Percentiles rank a stretch among this genome's conserved stretches.
These are phyloP conservation scores for Holocentrus rufus DNA, from an alignment of 2,797 vertebrate species.

Conservation along the genomic window DNA sequence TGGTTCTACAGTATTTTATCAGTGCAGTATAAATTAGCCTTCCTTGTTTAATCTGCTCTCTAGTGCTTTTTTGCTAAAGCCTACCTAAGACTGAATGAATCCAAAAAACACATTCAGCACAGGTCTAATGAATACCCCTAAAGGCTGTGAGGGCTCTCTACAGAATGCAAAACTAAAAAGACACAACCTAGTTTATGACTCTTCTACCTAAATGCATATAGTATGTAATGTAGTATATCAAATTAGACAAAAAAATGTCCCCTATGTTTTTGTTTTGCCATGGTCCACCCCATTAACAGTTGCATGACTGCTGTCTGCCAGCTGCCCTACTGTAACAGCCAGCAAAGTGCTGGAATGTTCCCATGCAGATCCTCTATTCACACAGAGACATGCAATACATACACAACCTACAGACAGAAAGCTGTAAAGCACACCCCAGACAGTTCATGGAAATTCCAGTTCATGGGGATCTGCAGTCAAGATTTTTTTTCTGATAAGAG, in stretches of 20 bases:
- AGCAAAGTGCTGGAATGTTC: constrained; percentile 74
- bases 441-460: background rate
- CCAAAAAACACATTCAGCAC: too few species aligned
- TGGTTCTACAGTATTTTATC: background rate
- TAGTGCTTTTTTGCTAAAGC: background rate
- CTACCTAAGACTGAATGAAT: too few species aligned
- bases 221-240: constrained; percentile 32
- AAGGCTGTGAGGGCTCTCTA: background rate
- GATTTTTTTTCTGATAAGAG: background rate
- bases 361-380: constrained; percentile 71
- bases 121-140: background rate
- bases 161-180: background rate
- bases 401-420: constrained; percentile 6
- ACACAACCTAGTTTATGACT: background rate
- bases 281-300: constrained; percentile 59
- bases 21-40: too few species aligned
- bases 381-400: constrained; percentile 29
- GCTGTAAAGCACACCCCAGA: constrained; percentile 1
- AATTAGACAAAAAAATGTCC: constrained; percentile 42
- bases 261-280: constrained; percentile 61
- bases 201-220: constrained; percentile 15
- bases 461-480: constrained; percentile 3
- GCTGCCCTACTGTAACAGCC: constrained; percentile 71
- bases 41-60: background rate
- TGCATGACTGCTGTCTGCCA: constrained; percentile 73